Evolutionary conservation across 92 coral and sea anemone genomes (phyloP), one percentile per base, ranked within the genome.

Genomic region (Galaxea fascicularis): DNA sequence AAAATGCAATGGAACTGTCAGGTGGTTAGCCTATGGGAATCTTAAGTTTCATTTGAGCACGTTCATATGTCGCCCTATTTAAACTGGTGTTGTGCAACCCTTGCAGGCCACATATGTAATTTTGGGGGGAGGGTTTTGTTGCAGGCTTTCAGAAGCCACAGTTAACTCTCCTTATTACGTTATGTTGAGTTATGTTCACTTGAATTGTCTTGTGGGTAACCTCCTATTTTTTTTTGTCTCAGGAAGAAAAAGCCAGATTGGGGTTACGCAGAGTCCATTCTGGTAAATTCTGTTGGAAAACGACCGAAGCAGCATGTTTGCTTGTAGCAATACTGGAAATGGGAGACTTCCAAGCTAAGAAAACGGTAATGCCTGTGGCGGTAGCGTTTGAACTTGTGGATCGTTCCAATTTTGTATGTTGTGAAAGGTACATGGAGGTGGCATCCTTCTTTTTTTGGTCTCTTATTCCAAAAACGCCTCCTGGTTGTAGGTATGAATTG

Each of bases 341-440:
- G 86, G 86, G 46, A 41, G 86, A 82, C 45, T 70, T 82, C 10
- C 13, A 49, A 14, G 31, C 57, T 8, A 15, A n/a, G 7, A 56
- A 56, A 57, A 3, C 20, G 85, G 85, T 81, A 78, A 63, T 49
- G 5, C 13, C 16, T 6, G 10, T 20, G 18, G 1, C 16, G 18
- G 4, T 18, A 30, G 17, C 62, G 62, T 15, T 5, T 16, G 16
- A 56, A 22, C 13, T 16, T 15, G 51, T 13, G 7, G 51, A n/a
- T n/a, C n/a, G n/a, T n/a, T n/a, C n/a, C n/a, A n/a, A n/a, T n/a
- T n/a, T n/a, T n/a, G n/a, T n/a, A n/a, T n/a, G n/a, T n/a, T n/a
- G n/a, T n/a, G 53, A 30, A 65, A 7, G 16, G 16, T 15, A 10
- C 68, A 5, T 63, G 27, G 30, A 11, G 8, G 4, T n/a, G 4